Percentiles rank a stretch among this genome's conserved stretches.
These are phyloP conservation scores for Clarias pachynema DNA, from an alignment of 2,797 vertebrate species.

Conservation along the genomic window DNA sequence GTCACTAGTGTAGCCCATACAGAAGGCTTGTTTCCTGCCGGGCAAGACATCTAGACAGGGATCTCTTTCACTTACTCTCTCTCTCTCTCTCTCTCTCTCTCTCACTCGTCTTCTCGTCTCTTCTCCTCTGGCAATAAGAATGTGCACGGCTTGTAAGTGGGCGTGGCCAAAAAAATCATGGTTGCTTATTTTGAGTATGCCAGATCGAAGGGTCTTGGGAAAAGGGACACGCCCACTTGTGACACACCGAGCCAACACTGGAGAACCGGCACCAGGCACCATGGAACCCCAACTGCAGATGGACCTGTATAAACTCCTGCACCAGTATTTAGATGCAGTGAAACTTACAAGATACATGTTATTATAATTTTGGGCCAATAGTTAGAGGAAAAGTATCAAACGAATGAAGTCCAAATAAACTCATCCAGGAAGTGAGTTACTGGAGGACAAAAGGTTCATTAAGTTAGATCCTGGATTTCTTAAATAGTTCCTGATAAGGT, in stretches of 20 bases:
- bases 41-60: conserved; percentile 87
- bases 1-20: conserved; percentile 96
- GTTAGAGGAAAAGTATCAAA: not conserved
- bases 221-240: conserved; percentile 1
- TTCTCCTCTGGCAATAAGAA: not conserved
- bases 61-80: conserved; percentile 69
- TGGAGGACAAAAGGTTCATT: not conserved
- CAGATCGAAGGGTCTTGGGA: not conserved
- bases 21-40: conserved; percentile 87
- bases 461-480: not conserved
- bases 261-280: not conserved
- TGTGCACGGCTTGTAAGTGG: not conserved
- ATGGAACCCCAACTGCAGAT: not conserved
- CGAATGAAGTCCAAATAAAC: too few relatives aligned
- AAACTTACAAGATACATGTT: not conserved
- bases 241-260: not conserved
- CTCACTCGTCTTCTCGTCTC: not conserved
- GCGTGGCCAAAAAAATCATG: not conserved
- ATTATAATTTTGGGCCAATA: not conserved
- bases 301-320: not conserved
- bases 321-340: not conserved
- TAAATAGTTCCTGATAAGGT: not conserved
- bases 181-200: not conserved
- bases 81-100: conserved; percentile 20
- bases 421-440: not conserved